Evolutionary conservation across 2,797 vertebrate species (phyloP).

Genomic region (Esox masquinongy): DNA sequence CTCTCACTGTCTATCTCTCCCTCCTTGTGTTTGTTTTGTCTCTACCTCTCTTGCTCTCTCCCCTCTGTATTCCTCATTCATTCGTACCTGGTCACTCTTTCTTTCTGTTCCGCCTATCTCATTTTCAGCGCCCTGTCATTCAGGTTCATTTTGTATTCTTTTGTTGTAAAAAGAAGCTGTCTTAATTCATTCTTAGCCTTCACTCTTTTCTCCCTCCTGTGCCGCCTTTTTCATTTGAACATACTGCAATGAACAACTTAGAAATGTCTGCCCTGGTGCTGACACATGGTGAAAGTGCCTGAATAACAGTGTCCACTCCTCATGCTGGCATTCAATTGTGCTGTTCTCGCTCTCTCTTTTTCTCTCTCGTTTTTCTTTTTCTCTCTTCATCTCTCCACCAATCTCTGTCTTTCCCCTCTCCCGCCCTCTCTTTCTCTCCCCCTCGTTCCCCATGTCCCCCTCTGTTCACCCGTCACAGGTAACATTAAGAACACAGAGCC

Average conservation of each 20-base stretch:
- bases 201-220: constrained; percentile 22
- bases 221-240: neutral
- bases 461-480: constrained; percentile 68
- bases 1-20: constrained; percentile 3
- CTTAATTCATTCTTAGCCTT: constrained; percentile 34
- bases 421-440: neutral
- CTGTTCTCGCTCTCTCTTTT: neutral
- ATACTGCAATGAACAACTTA: neutral
- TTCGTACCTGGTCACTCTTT: constrained; percentile 35
- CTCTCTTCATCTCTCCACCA: no score
- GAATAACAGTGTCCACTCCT: neutral
- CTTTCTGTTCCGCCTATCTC: constrained; percentile 39
- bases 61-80: constrained; percentile 27
- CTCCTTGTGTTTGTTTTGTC: constrained; percentile 19
- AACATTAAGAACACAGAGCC: constrained; percentile 98
- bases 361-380: neutral
- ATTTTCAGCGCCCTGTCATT: constrained; percentile 50
- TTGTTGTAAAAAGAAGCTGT: constrained; percentile 38
- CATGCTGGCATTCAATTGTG: neutral
- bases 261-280: neutral
- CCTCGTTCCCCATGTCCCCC: neutral
- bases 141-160: constrained; percentile 44
- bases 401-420: neutral
- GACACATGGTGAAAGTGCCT: neutral
- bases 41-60: constrained; percentile 33